A percentile compares a stretch with the other conserved stretches of the same genome.
These are phyloP conservation scores for Coenobita brevimanus DNA, from an alignment of 1,140 invertebrate species.

Conservation along the genomic window DNA sequence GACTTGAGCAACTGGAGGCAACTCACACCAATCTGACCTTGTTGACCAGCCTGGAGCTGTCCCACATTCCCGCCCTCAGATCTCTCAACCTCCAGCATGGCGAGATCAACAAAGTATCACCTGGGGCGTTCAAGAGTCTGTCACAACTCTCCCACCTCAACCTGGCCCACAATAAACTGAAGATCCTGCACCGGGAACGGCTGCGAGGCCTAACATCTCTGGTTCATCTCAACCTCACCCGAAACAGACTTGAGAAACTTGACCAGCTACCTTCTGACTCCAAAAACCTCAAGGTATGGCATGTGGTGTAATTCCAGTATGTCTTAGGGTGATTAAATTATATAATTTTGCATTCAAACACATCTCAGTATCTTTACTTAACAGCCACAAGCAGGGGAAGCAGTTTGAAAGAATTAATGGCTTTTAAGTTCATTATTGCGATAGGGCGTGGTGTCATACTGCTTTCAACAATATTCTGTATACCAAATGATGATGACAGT, in stretches of 20 bases:
- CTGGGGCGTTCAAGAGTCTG: conserved; percentile 80
- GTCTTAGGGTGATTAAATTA: background rate
- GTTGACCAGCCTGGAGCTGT: conserved; percentile 76
- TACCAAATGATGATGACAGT: too few species aligned
- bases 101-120: conserved; percentile 84
- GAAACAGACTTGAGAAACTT: conserved; percentile 60
- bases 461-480: too few species aligned
- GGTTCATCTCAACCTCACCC: conserved; percentile 69
- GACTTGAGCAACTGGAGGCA: conserved; percentile 79
- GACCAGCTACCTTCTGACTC: conserved; percentile 61
- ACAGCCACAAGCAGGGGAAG: too few species aligned
- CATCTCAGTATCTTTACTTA: background rate
- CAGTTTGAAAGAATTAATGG: too few species aligned
- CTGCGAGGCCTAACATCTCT: conserved; percentile 76
- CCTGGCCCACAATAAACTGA: conserved; percentile 88
- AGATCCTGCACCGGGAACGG: conserved; percentile 84
- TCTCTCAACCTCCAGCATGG: conserved; percentile 89
- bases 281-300: conserved; percentile 44
- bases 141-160: conserved; percentile 77
- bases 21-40: conserved; percentile 85
- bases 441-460: too few species aligned
- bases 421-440: too few species aligned
- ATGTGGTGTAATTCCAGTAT: too few species aligned
- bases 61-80: conserved; percentile 83
- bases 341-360: background rate